Conservation (phyloP, 2,888 invertebrate species). For the Pristionchus entomophagus region DNA sequence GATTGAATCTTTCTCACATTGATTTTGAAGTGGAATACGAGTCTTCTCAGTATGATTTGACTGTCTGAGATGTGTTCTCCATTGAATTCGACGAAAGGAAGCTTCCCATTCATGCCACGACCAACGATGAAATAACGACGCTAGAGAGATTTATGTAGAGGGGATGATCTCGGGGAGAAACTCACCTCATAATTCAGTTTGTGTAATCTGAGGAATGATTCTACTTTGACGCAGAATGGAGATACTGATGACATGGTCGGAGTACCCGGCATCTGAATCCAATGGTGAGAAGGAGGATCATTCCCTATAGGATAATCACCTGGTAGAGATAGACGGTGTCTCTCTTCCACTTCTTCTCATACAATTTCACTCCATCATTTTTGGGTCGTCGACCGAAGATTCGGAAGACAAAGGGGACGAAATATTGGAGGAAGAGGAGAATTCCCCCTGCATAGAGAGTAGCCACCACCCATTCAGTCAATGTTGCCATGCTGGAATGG, state of each 20-base stretch:
- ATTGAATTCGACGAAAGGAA: conserved; percentile 46
- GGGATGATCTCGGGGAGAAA: not conserved
- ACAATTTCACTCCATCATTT: not conserved
- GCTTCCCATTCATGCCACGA: conserved; percentile 43
- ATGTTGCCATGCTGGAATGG: conserved; percentile 2
- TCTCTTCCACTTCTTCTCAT: conserved; percentile 43
- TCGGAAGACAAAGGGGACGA: conserved; percentile 1
- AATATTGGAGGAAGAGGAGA: conserved; percentile 23
- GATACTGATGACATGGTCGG: not conserved
- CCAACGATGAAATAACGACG: conserved; percentile 45
- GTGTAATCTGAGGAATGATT: conserved; percentile 35
- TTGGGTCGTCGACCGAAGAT: not conserved
- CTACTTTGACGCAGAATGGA: conserved; percentile 47
- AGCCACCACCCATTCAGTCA: not conserved
- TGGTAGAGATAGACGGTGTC: conserved; percentile 46
- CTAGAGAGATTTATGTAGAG: not conserved
- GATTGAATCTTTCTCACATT: not conserved
- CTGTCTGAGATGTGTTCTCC: conserved; percentile 43
- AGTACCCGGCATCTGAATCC: conserved; percentile 27
- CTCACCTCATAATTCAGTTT: conserved; percentile 15
- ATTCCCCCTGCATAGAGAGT: conserved; percentile 36
- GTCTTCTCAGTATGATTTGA: conserved; percentile 36
- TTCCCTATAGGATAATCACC: not conserved
- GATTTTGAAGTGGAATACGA: conserved; percentile 47
- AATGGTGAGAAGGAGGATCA: not conserved